Base-by-base conservation (phyloP, 2,888 invertebrate species). In the Leucozona laternaria region DNA sequence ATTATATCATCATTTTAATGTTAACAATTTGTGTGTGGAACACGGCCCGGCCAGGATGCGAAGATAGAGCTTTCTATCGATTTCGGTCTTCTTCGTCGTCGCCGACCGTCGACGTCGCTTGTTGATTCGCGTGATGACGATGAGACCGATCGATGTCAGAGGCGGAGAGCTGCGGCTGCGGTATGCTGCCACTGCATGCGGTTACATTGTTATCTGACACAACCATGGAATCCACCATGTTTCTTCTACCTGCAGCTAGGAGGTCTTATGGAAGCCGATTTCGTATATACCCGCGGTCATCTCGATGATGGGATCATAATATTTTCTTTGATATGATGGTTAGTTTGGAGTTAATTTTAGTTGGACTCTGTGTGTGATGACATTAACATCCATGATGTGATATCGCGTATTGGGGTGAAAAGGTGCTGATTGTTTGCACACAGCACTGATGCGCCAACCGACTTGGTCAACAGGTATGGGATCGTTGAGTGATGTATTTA, bases 1-100 rank as follows among this genome's bases (percentile, higher is more conserved):
- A 86, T 82, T 86, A 82, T 86, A 86, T 86, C 86, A 86, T 86
- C 86, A 82, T 70, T 82, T 86, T 82, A 86, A 86, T 86, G 82
- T 86, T 86, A 82, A 86, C 86, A 86, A 86, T 86, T 86, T 86
- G 86, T 86, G 85, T 78, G 82, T 70, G 25, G 70, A 72, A 72
- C 84, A 77, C 66, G 66, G 45, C 10, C 8, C 3, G 15, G 58
- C 20, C n/a, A 62, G 62, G 43, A 66, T 48, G 20, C 7, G 2
- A 25, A 48, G 73, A 77, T 66, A 76, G 34, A 58, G 71, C 43
- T 71, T 75, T 82, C 78, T 86, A 79, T 78, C 48, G 68, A 68
- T 22, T 53, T 68, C 11, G 22, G 68, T 40, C 20, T 20, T 20
- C 43, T 10, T 25, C 28, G 15, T 17, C 48, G 48, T 10, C 45